phyloP scores from a whole-genome alignment of 2,888 invertebrate species.

The Gastracanthus pulcherrimus region DNA sequence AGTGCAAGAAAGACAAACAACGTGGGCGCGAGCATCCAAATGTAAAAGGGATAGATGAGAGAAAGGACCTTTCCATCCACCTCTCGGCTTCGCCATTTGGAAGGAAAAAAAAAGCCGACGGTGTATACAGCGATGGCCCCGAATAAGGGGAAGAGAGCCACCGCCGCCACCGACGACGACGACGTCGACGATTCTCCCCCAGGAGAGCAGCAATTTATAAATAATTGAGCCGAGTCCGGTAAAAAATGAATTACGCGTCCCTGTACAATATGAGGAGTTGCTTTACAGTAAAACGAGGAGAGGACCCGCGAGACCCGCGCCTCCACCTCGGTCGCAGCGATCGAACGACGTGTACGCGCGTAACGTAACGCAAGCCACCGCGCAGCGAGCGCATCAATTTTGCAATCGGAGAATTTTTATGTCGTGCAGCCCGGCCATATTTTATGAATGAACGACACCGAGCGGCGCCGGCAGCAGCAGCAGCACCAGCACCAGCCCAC shows the following conservation, averaged over 20 bases:
- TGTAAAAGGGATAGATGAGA: conserved; percentile 12
- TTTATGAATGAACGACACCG: conserved; percentile 66
- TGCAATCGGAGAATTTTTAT: conserved; percentile 78
- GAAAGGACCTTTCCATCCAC: not conserved
- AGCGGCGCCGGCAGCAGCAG: too few relatives aligned
- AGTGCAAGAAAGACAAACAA: conserved; percentile 29
- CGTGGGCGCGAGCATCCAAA: too few relatives aligned
- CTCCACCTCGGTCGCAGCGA: conserved; percentile 52
- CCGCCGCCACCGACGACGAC: not conserved
- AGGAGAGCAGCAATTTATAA: conserved; percentile 78
- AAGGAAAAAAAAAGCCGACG: not conserved
- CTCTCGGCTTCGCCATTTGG: too few relatives aligned
- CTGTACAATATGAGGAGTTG: conserved; percentile 77
- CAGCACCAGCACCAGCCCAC: too few relatives aligned
- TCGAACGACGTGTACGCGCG: conserved; percentile 32
- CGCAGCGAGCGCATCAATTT: conserved; percentile 73
- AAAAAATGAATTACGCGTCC: conserved; percentile 78
- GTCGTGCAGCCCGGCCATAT: conserved; percentile 69
- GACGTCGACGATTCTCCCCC: conserved; percentile 63
- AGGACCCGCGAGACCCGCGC: conserved; percentile 73
- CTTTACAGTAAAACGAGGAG: conserved; percentile 76
- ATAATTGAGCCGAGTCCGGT: conserved; percentile 78
- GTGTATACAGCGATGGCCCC: not conserved
- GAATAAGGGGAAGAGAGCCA: not conserved
- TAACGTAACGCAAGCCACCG: conserved; percentile 56